A percentile compares a stretch with the other conserved stretches of the same genome.
Conservation (phyloP, 92 coral and sea anemone genomes). For the Actinernus sp. region DNA sequence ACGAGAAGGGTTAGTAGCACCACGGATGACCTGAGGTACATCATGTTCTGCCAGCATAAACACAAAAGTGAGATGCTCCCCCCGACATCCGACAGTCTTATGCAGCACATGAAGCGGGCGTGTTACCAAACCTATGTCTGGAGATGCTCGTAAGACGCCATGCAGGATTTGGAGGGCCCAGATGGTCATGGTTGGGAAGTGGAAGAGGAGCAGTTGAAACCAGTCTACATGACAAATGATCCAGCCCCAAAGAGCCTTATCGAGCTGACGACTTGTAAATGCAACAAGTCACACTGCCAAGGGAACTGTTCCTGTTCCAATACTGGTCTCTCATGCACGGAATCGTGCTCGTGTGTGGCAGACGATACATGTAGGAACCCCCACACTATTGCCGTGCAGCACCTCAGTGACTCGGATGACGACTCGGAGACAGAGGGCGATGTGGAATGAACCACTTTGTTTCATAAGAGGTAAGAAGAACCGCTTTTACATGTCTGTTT, state of each 20-base stretch:
- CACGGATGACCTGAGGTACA: too few relatives aligned
- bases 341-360: conserved; percentile 13
- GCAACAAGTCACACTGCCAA: too few relatives aligned
- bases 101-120: conserved; percentile 7
- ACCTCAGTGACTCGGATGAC: too few relatives aligned
- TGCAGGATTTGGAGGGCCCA: conserved; percentile 4
- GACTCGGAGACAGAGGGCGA: too few relatives aligned
- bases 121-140: conserved; percentile 16
- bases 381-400: conserved; percentile 5
- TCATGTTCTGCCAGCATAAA: too few relatives aligned
- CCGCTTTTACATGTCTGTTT: too few relatives aligned
- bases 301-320: conserved; percentile 28
- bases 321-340: conserved; percentile 18
- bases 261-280: too few relatives aligned
- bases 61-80: too few relatives aligned
- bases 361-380: conserved; percentile 8
- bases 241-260: too few relatives aligned
- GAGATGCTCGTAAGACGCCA: neutral
- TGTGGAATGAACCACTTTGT: too few relatives aligned
- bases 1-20: too few relatives aligned
- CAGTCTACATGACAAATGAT: conserved; percentile 17
- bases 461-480: too few relatives aligned
- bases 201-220: neutral
- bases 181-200: conserved; percentile 17
- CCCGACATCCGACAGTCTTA: conserved; percentile 19